Conservation (phyloP, 2,113 vertebrate species). For the Microtus montanus region DNA sequence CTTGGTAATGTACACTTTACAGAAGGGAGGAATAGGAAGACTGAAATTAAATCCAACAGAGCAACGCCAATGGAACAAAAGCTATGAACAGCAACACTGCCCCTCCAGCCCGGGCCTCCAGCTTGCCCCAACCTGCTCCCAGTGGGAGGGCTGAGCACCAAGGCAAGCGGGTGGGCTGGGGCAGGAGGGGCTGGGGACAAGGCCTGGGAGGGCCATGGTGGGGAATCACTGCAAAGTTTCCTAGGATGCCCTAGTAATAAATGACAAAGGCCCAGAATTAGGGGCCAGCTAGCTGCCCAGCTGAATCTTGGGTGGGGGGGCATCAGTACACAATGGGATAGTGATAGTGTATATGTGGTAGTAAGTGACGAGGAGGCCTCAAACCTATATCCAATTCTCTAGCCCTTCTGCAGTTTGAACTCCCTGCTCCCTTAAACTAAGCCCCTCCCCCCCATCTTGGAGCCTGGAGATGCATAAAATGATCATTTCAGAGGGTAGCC, state of each 20-base stretch:
- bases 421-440: conserved; percentile 24
- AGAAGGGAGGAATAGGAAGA: conserved; percentile 89
- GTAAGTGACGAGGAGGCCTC: conserved; percentile 40
- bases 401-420: conserved; percentile 65
- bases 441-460: neutral
- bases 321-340: conserved; percentile 62
- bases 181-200: conserved; percentile 76
- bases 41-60: conserved; percentile 92
- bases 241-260: conserved; percentile 75
- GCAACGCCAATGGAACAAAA: conserved; percentile 88
- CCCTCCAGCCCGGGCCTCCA: conserved; percentile 86
- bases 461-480: conserved; percentile 56
- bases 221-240: conserved; percentile 55
- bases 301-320: conserved; percentile 55
- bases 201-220: conserved; percentile 65
- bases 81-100: conserved; percentile 92
- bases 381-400: conserved; percentile 37
- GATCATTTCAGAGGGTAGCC: conserved; percentile 3
- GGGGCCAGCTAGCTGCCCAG: conserved; percentile 75
- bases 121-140: conserved; percentile 81
- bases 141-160: conserved; percentile 82
- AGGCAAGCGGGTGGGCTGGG: conserved; percentile 75
- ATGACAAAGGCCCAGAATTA: conserved; percentile 76
- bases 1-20: conserved; percentile 98
- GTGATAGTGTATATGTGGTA: neutral